These are phyloP conservation scores for Pseudochirops cupreus DNA, from an alignment of 2,797 vertebrate genomes.

Conservation along the genomic window DNA sequence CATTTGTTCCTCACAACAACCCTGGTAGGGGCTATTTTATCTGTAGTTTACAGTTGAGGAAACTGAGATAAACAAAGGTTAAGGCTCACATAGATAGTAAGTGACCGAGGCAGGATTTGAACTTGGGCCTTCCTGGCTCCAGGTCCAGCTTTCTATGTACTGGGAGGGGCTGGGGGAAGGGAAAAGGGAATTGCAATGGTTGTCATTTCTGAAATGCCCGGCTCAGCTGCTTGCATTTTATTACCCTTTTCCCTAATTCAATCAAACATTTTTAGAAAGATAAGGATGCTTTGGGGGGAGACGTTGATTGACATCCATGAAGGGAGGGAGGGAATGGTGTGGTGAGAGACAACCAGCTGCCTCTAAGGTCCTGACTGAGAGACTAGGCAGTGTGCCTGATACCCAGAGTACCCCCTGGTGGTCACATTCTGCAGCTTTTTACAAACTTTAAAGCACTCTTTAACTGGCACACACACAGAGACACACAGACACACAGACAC, in stretches of 20 bases:
- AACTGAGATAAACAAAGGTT: not conserved
- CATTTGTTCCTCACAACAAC: not conserved
- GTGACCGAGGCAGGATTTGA: not conserved
- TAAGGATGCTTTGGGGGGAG: not conserved
- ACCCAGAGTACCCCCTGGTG: not conserved
- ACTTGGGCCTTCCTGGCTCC: not conserved
- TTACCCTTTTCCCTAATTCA: not conserved
- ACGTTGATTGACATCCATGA: not conserved
- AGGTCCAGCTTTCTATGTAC: not conserved
- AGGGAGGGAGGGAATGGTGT: not conserved
- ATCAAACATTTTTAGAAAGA: not conserved
- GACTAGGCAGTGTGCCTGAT: not conserved
- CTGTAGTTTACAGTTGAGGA: not conserved
- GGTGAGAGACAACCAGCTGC: not conserved
- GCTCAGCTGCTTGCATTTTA: not conserved
- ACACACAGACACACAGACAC: too few relatives aligned
- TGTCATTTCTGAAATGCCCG: not conserved
- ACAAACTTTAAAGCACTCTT: not conserved
- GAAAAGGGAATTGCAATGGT: not conserved
- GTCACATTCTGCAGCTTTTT: not conserved
- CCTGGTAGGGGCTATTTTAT: not conserved
- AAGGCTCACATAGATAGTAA: not conserved
- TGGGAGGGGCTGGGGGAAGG: not conserved
- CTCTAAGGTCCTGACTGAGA: not conserved
- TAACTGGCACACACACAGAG: not conserved